These are phyloP conservation scores for Oligia fasciuncula DNA, from an alignment of 2,888 invertebrate species.

Conservation along the genomic window DNA sequence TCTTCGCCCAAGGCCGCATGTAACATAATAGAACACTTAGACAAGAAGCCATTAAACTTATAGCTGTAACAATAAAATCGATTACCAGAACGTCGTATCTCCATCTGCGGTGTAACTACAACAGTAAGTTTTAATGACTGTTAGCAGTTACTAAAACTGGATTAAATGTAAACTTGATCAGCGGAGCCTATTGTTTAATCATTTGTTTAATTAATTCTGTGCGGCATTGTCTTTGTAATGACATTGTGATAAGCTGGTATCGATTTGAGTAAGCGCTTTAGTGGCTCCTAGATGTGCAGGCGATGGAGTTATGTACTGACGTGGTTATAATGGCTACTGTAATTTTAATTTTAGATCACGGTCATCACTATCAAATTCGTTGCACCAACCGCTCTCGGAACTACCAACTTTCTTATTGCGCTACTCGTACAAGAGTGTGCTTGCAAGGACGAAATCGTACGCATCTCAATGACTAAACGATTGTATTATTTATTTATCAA, in stretches of 20 bases:
- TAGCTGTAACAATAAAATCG: constrained; percentile 41
- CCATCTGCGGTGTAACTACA: constrained; percentile 36
- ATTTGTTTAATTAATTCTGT: constrained; percentile 61
- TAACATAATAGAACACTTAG: constrained; percentile 15
- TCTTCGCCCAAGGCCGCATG: background rate
- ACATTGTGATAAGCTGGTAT: constrained; percentile 31
- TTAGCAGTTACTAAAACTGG: constrained; percentile 55
- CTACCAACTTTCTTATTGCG: background rate
- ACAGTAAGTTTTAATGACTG: constrained; percentile 56
- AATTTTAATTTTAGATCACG: background rate
- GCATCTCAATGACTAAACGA: background rate
- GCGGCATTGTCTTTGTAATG: constrained; percentile 46
- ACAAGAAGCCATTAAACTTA: constrained; percentile 36
- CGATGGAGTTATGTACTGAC: background rate
- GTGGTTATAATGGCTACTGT: background rate
- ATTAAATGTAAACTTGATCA: constrained; percentile 58
- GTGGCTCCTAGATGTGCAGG: background rate
- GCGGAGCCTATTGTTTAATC: constrained; percentile 44
- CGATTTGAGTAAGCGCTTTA: constrained; percentile 32
- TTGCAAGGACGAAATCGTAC: background rate
- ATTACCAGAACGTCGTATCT: constrained; percentile 50
- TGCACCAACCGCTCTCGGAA: background rate
- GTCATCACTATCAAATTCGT: background rate
- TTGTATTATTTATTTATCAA: too few relatives aligned
- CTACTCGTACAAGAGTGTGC: background rate